Base-by-base conservation (phyloP, 2,888 invertebrate species). In the Oegoconia quadripuncta region DNA sequence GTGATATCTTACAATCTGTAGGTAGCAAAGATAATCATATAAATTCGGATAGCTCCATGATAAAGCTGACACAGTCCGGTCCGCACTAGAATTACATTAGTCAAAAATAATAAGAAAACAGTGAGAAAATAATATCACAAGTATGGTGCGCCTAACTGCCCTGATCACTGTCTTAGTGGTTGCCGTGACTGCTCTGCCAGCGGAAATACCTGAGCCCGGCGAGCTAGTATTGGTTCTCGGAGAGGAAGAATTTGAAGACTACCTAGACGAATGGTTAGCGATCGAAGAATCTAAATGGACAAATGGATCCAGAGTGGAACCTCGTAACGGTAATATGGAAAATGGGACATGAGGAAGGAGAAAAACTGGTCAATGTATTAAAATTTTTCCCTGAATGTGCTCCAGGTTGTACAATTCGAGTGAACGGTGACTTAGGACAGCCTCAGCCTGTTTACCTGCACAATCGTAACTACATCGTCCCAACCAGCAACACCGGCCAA, bases 371-470 rank as follows among this genome's bases (percentile, higher is more conserved):
- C n/a, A n/a, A n/a, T n/a, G n/a, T n/a, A 12, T 27, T 27, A 5
- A 27, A n/a, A 6, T 7, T 27, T 12, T 7, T 27, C 1, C 12
- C 12, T 27, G 12, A n/a, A 12, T 9, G 6, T 14, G 28, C 6
- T 15, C 27, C 39, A 79, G 82, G 76, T 16, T 91, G 90, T 52
- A 56, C 64, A 2, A 61, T 90, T 35, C 74, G 77, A 30, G 66
- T 82, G 1, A 77, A 82, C 30, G 82, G 88, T 9, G 89, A 89
- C 50, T 70, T 90, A 1, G 80, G 78, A 0, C 83, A 87, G 41
- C 90, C 89, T 0, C 91, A 92, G 59, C 91, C 92, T 0, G 75
- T 92, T 3, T 86, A 90, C 50, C 59, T 92, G 1, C 74, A 66
- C 30, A 74, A 80, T 0, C 69, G 77, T 1, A 65, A 70, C 37